Base-by-base conservation (phyloP, 2,888 invertebrate species). In the Magallana nippona region DNA sequence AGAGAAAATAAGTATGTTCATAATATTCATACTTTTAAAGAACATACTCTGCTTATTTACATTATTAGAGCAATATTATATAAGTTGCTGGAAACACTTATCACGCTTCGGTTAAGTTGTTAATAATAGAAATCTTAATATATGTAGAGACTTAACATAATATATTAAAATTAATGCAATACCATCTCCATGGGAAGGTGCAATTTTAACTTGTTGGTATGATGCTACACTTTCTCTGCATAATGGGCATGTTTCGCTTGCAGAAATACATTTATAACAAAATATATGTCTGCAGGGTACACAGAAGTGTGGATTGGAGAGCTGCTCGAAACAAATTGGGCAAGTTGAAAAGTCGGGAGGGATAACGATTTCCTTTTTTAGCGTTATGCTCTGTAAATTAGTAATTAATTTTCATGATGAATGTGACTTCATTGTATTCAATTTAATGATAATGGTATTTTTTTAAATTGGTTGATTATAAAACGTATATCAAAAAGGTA, bases 271-370 rank as follows among this genome's bases (percentile, higher is more conserved):
- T 11, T 13, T 22, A 27, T 71, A 71, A 15, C 71, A 71, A 71
- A 71, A 71, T 13, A 71, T 71, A 15, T 71, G 71, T 27, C 71
- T 32, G 32, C 71, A 71, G 22, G 71, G 71, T 15, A 22, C 15
- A 32, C 17, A 71, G 27, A 32, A 71, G 13, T 71, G 15, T 2
- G 71, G 71, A 71, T 71, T 71, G 2, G 13, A 15, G 3, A 71
- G 22, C 32, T 13, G 3, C 5, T 71, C 71, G 32, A 71, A 32
- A 15, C 71, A 71, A 71, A 71, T 27, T 11, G 71, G 71, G 13
- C 71, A 71, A 13, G 19, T 27, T 5, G 44, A 44, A 5, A 44
- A 5, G 44, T 44, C 44, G 8, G 44, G 3, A 44, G 5, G 44
- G 8, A 8, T 44, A 8, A 8, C 5, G 44, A 8, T 44, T 44